Percentiles rank a stretch among this genome's conserved stretches.
These are phyloP conservation scores for Chloroclysta siterata DNA, from an alignment of 2,888 invertebrate genomes.

Conservation along the genomic window DNA sequence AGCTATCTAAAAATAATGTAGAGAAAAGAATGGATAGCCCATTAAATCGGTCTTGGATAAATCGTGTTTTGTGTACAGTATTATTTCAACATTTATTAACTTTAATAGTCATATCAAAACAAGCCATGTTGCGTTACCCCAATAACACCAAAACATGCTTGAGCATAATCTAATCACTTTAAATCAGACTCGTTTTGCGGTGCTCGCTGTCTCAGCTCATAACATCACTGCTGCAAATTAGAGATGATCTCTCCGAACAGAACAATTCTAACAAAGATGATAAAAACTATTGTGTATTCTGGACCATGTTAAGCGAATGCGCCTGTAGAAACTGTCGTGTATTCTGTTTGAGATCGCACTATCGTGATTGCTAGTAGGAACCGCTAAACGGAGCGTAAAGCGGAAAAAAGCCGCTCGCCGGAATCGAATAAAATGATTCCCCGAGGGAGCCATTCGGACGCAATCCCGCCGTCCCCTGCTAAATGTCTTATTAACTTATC, in stretches of 20 bases:
- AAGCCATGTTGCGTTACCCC: constrained; percentile 52
- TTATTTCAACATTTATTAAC: constrained; percentile 3
- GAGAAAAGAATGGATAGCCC: neutral
- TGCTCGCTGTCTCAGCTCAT: constrained; percentile 61
- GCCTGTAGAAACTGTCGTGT: constrained; percentile 22
- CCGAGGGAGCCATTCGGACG: constrained; percentile 89
- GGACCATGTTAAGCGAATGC: constrained; percentile 31
- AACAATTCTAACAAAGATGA: constrained; percentile 31
- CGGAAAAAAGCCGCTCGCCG: constrained; percentile 83
- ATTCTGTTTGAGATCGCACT: constrained; percentile 53
- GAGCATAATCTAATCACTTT: constrained; percentile 51
- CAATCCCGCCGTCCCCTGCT: constrained; percentile 85
- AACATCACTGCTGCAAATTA: constrained; percentile 62
- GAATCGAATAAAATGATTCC: constrained; percentile 91
- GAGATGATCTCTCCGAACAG: constrained; percentile 59
- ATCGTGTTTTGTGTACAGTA: too few species aligned
- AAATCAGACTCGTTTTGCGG: constrained; percentile 60
- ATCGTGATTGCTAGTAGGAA: constrained; percentile 70
- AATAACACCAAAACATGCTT: constrained; percentile 49
- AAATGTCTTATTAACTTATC: constrained; percentile 85
- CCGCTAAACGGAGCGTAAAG: constrained; percentile 83
- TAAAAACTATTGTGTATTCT: constrained; percentile 27
- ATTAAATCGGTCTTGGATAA: neutral
- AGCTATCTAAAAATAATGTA: neutral
- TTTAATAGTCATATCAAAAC: constrained; percentile 10